phyloP scores from a whole-genome alignment of 2,113 vertebrate genomes.

The Penelope pileata region DNA sequence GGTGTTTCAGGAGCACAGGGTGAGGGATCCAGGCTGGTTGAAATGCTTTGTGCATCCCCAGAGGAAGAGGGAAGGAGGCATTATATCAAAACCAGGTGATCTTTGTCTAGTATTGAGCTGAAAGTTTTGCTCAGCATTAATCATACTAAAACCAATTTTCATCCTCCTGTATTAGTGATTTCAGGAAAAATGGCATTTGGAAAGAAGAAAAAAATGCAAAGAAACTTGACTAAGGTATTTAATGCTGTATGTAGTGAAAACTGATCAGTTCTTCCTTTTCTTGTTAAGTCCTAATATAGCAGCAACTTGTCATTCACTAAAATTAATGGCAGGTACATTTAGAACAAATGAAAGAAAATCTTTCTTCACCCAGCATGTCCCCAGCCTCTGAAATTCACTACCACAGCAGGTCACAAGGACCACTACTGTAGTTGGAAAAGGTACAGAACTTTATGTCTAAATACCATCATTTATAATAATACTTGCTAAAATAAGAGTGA shows the following conservation, averaged over 20 bases:
- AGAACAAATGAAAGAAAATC: constrained; percentile 27
- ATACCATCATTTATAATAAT: neutral
- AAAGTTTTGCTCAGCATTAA: constrained; percentile 57
- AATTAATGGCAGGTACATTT: constrained; percentile 40
- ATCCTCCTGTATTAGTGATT: constrained; percentile 25
- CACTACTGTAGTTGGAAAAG: neutral
- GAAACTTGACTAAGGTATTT: constrained; percentile 12
- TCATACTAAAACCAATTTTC: constrained; percentile 52
- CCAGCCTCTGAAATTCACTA: constrained; percentile 26
- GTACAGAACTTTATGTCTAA: neutral
- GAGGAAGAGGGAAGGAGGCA: neutral
- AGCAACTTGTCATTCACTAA: neutral
- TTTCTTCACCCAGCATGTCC: constrained; percentile 39
- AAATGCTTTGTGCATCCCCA: constrained; percentile 41
- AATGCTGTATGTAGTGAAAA: constrained; percentile 38
- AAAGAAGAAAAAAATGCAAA: constrained; percentile 31
- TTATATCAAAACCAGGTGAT: constrained; percentile 56
- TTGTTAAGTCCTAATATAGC: neutral
- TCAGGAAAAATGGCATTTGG: constrained; percentile 13
- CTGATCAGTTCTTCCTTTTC: neutral
- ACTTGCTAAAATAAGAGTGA: neutral
- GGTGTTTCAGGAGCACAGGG: neutral
- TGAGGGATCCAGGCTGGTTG: neutral
- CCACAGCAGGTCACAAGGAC: neutral
- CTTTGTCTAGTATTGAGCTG: constrained; percentile 37